Evolutionary conservation across 2,888 invertebrate genomes (phyloP).

Genomic region (Antheraea yamamai): DNA sequence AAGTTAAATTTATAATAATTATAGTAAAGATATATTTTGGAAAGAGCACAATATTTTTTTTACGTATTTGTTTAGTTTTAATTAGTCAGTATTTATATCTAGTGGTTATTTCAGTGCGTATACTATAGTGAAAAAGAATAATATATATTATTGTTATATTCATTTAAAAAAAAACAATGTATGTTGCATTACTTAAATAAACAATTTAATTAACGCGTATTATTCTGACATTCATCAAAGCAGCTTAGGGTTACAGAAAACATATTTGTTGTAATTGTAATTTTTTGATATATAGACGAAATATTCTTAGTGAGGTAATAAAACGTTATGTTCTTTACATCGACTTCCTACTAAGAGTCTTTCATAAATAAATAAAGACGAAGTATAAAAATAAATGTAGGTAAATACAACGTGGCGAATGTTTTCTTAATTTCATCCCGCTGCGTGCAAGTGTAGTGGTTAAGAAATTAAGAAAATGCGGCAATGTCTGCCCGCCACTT

Average conservation of each 20-base stretch:
- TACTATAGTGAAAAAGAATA: too few relatives aligned
- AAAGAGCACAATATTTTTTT: too few relatives aligned
- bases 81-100: too few relatives aligned
- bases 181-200: not conserved
- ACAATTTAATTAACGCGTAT: not conserved
- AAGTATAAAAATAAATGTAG: slow-evolving; percentile 19
- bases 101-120: too few relatives aligned
- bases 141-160: too few relatives aligned
- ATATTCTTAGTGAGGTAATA: not conserved
- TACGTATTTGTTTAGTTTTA: too few relatives aligned
- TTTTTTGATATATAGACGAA: not conserved
- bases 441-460: slow-evolving; percentile 68
- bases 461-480: slow-evolving; percentile 80
- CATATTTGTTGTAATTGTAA: not conserved
- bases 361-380: slow-evolving; percentile 6
- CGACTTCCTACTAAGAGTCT: not conserved
- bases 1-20: too few relatives aligned
- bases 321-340: not conserved
- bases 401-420: slow-evolving; percentile 60
- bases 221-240: not conserved
- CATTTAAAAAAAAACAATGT: too few relatives aligned
- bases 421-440: slow-evolving; percentile 81
- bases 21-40: too few relatives aligned
- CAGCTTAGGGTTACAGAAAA: not conserved
- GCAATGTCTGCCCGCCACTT: slow-evolving; percentile 71